Evolutionary conservation across 2,797 vertebrate species (phyloP).

Genomic region (Poeciliopsis paucimaculata): DNA sequence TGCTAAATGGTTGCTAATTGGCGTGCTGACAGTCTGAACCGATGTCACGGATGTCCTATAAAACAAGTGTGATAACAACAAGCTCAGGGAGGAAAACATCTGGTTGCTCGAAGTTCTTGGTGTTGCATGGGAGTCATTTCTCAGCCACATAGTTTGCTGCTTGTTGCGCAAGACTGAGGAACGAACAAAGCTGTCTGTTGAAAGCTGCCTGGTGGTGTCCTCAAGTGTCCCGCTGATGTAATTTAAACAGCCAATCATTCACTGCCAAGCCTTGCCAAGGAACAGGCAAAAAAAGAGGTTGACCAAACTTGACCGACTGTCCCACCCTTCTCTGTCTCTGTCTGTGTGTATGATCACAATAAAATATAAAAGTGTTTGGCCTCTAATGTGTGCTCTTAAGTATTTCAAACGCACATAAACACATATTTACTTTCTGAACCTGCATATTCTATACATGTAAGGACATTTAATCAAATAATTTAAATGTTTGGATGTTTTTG

Average conservation of each 20-base stretch:
- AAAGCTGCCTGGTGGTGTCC: slow-evolving; percentile 40
- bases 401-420: slow-evolving; percentile 3
- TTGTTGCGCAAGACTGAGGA: slow-evolving; percentile 54
- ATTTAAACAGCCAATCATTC: slow-evolving; percentile 49
- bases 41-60: slow-evolving; percentile 28
- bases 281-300: slow-evolving; percentile 49
- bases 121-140: slow-evolving; percentile 43
- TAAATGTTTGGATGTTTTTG: neutral
- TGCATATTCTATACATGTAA: neutral
- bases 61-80: slow-evolving; percentile 44
- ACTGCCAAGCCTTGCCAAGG: slow-evolving; percentile 32
- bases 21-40: slow-evolving; percentile 12
- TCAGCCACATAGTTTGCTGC: slow-evolving; percentile 42
- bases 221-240: slow-evolving; percentile 38
- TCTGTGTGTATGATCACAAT: slow-evolving; percentile 2
- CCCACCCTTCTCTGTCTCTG: neutral
- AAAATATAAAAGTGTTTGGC: neutral
- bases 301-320: slow-evolving; percentile 1
- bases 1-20: slow-evolving; percentile 13
- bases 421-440: slow-evolving; percentile 6
- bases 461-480: slow-evolving; percentile 11
- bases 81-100: slow-evolving; percentile 56
- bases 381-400: neutral
- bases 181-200: slow-evolving; percentile 35
- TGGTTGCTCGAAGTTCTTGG: slow-evolving; percentile 41